A percentile compares a stretch with the other conserved stretches of the same genome.
Evolutionary conservation across 2,888 invertebrate species (phyloP).

Genomic region (Quadroppia sp.): DNA sequence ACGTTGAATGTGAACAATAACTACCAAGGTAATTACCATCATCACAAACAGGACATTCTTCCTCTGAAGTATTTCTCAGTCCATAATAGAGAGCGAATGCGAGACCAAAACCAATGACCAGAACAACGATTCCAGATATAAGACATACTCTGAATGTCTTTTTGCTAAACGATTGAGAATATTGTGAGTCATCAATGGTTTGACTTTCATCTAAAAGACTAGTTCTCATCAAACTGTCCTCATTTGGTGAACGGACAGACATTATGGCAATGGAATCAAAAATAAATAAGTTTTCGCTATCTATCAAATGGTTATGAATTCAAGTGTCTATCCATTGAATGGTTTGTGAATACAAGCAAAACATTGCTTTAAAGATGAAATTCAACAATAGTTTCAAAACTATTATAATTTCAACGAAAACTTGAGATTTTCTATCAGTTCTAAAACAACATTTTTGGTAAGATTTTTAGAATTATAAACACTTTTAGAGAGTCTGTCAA

Average conservation of each 20-base stretch:
- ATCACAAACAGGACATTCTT: background rate
- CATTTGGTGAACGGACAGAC: background rate
- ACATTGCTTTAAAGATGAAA: no score
- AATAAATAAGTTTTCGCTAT: no score
- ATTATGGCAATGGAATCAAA: background rate
- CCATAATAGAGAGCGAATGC: conserved; percentile 20
- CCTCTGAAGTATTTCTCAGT: background rate
- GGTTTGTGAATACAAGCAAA: no score
- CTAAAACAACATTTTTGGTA: no score
- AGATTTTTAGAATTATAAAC: no score
- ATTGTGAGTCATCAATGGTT: background rate
- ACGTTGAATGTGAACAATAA: conserved; percentile 24
- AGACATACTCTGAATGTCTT: background rate
- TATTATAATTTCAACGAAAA: no score
- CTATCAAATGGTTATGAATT: background rate
- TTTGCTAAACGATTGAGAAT: conserved; percentile 3
- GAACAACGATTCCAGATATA: background rate
- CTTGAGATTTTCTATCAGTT: no score
- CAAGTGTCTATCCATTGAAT: background rate
- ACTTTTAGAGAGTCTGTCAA: no score
- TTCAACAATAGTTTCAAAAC: no score
- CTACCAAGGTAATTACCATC: background rate
- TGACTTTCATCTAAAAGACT: background rate
- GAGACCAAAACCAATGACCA: background rate
- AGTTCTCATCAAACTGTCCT: background rate